phyloP scores from a whole-genome alignment of 2,797 vertebrate genomes.

The Typhlichthys subterraneus region DNA sequence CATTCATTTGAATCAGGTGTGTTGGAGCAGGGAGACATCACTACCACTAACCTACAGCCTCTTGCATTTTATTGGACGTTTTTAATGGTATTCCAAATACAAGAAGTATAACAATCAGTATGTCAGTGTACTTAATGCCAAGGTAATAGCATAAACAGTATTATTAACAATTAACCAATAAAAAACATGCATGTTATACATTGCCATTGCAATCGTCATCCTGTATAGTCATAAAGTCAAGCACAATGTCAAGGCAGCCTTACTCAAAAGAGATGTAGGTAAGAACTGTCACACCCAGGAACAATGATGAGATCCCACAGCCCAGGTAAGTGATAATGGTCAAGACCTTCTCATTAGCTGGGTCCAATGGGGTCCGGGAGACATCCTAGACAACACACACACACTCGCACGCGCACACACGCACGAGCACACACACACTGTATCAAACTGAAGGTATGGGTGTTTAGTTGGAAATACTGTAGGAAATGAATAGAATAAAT shows the following conservation, averaged over 20 bases:
- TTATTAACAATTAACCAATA: neutral
- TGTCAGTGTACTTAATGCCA: neutral
- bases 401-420: neutral
- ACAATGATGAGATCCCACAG: slow-evolving; percentile 87
- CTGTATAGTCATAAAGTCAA: neutral
- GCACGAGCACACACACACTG: neutral
- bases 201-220: neutral
- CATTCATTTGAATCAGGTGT: no score
- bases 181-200: neutral
- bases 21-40: neutral
- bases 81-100: neutral
- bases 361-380: slow-evolving; percentile 71
- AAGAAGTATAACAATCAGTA: neutral
- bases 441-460: no score
- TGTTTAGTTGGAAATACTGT: no score
- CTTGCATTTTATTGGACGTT: neutral
- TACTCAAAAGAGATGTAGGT: slow-evolving; percentile 86
- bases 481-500: no score
- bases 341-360: slow-evolving; percentile 74
- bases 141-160: neutral
- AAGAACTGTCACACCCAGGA: slow-evolving; percentile 84
- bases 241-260: slow-evolving; percentile 53
- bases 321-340: slow-evolving; percentile 85
- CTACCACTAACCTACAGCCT: no score
- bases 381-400: slow-evolving; percentile 74